Evolutionary conservation across 1,140 invertebrate genomes (phyloP).

Genomic region (Magallana ariakensis): DNA sequence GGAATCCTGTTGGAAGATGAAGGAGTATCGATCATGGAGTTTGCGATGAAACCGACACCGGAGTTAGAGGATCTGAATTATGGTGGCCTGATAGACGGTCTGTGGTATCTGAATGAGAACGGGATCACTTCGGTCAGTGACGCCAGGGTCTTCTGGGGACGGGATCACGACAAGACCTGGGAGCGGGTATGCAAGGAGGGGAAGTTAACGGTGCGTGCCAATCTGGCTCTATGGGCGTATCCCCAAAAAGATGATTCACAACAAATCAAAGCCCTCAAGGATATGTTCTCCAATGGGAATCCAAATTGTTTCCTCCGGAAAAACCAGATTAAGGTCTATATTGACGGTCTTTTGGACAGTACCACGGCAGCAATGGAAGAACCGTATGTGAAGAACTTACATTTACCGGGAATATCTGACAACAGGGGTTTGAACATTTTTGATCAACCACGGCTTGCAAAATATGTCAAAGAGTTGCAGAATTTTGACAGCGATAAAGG

Average conservation of each 20-base stretch:
- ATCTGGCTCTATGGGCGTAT: constrained; percentile 55
- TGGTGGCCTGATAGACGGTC: constrained; percentile 46
- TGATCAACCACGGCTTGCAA: constrained; percentile 42
- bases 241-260: constrained; percentile 44
- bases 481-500: constrained; percentile 42
- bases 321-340: constrained; percentile 56
- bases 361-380: constrained; percentile 54
- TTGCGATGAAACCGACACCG: constrained; percentile 44
- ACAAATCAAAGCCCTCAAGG: constrained; percentile 53
- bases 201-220: constrained; percentile 43
- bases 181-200: constrained; percentile 34
- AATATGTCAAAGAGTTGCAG: constrained; percentile 51
- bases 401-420: constrained; percentile 40
- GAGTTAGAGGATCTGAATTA: constrained; percentile 43
- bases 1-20: constrained; percentile 59
- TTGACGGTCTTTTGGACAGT: constrained; percentile 53
- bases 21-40: constrained; percentile 49
- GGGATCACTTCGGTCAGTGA: constrained; percentile 61
- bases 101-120: constrained; percentile 43
- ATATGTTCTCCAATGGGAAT: constrained; percentile 35
- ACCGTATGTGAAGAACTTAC: constrained; percentile 42
- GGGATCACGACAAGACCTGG: constrained; percentile 51
- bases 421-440: constrained; percentile 61
- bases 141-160: constrained; percentile 52
- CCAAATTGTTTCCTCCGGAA: constrained; percentile 42